Conservation (phyloP, 2,888 invertebrate genomes). For the Dryobota labecula region DNA sequence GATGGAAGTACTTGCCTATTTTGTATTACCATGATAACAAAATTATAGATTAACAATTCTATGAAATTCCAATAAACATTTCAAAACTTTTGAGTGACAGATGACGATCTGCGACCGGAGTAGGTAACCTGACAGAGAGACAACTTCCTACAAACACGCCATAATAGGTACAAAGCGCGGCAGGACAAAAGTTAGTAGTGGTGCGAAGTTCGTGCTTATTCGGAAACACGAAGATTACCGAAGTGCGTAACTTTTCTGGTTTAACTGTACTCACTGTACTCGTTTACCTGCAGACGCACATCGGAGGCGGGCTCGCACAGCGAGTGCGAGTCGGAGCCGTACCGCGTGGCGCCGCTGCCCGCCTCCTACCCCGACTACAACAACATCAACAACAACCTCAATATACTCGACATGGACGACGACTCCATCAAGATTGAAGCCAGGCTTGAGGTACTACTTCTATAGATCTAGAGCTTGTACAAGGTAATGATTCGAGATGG, state of each 20-base stretch:
- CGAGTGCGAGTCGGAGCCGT: constrained; percentile 64
- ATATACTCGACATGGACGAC: constrained; percentile 88
- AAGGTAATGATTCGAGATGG: background rate
- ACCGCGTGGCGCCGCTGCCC: constrained; percentile 60
- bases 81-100: background rate
- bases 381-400: constrained; percentile 84
- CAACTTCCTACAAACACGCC: background rate
- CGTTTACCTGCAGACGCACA: constrained; percentile 58
- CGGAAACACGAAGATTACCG: background rate
- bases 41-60: too few relatives aligned
- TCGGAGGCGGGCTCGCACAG: constrained; percentile 70
- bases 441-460: constrained; percentile 77
- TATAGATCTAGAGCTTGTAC: background rate
- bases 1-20: background rate
- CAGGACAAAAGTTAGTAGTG: background rate
- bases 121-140: background rate
- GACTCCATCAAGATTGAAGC: constrained; percentile 86
- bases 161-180: background rate
- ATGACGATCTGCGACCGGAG: background rate
- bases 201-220: background rate
- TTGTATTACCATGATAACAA: background rate
- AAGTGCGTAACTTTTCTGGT: background rate
- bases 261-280: constrained; percentile 1
- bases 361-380: constrained; percentile 78
- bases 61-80: background rate